Conservation (phyloP, 1,140 invertebrate species). For the Zaprionus gabonicus region DNA sequence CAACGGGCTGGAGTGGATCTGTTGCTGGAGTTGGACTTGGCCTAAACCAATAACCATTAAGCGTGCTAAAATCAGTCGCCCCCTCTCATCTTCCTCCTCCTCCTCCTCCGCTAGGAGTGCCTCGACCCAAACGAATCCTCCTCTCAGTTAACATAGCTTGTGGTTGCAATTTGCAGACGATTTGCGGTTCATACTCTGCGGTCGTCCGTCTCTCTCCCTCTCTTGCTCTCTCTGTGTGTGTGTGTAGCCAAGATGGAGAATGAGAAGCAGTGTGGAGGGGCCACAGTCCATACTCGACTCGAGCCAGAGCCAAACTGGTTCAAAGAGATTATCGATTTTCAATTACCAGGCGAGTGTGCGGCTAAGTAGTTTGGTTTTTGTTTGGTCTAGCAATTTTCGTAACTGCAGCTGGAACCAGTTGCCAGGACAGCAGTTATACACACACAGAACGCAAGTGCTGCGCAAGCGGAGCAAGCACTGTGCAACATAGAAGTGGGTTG, state of each 20-base stretch:
- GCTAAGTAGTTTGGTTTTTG: constrained; percentile 83
- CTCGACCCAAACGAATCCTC: constrained; percentile 21
- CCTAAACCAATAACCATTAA: constrained; percentile 82
- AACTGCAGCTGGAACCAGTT: constrained; percentile 54
- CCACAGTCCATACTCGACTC: neutral
- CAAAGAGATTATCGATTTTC: constrained; percentile 83
- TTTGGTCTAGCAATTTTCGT: constrained; percentile 80
- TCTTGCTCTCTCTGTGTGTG: constrained; percentile 18
- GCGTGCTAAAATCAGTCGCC: constrained; percentile 79
- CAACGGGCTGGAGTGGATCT: constrained; percentile 1
- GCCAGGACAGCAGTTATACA: constrained; percentile 16
- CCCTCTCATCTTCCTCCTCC: constrained; percentile 1
- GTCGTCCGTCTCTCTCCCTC: constrained; percentile 22
- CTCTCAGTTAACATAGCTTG: constrained; percentile 58
- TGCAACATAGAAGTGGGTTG: neutral
- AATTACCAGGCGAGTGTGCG: constrained; percentile 80
- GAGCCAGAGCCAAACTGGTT: constrained; percentile 71
- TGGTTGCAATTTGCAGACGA: constrained; percentile 79
- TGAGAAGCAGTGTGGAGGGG: neutral
- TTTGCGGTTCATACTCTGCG: constrained; percentile 68
- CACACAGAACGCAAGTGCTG: constrained; percentile 50
- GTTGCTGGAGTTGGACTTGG: constrained; percentile 37
- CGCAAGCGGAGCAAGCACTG: constrained; percentile 31
- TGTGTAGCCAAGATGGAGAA: constrained; percentile 46
- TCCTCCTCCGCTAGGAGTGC: constrained; percentile 1